phyloP scores from a whole-genome alignment of 2,113 vertebrate species.

The Eira barbara region DNA sequence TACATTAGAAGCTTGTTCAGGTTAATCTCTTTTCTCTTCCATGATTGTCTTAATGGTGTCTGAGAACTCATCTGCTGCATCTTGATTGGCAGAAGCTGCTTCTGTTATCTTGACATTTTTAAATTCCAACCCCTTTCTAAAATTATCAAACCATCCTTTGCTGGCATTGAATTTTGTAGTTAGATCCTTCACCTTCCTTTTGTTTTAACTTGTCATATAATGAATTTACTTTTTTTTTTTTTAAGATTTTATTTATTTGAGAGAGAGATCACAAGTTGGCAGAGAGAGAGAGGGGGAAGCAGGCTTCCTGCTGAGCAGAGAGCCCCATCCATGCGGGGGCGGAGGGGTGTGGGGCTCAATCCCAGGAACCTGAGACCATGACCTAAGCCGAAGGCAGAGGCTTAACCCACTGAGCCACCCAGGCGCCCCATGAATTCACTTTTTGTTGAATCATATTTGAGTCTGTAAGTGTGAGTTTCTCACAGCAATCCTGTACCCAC shows the following conservation, averaged over 20 bases:
- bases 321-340: too few relatives aligned
- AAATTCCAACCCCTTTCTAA: background rate
- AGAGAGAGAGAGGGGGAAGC: too few relatives aligned
- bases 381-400: too few relatives aligned
- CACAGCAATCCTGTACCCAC: background rate
- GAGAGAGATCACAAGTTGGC: too few relatives aligned
- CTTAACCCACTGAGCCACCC: too few relatives aligned
- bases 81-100: background rate
- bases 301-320: too few relatives aligned
- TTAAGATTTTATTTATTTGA: too few relatives aligned
- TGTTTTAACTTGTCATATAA: background rate
- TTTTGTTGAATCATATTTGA: background rate
- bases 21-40: background rate
- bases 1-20: background rate
- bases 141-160: background rate
- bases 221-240: background rate
- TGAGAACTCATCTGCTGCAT: background rate
- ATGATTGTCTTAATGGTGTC: background rate
- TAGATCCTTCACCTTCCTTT: background rate
- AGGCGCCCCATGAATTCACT: background rate
- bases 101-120: background rate
- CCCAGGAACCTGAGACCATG: too few relatives aligned
- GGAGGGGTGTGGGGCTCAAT: too few relatives aligned
- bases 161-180: background rate
- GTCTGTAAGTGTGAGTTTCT: background rate